Base-by-base conservation (phyloP, 2,888 invertebrate genomes). In the Heteromurus nitidus region DNA sequence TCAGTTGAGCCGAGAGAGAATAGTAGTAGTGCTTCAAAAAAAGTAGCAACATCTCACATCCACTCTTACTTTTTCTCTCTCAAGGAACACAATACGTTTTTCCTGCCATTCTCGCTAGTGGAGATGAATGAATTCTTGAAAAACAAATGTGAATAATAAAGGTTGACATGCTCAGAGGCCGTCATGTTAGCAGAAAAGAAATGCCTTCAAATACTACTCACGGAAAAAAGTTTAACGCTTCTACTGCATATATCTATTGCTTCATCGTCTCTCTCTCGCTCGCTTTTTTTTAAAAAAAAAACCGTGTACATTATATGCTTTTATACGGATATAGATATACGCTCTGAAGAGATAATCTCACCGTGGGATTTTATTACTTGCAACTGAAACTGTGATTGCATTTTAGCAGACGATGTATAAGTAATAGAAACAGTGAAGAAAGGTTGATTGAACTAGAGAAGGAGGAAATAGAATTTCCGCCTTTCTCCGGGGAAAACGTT, bases 321-420 rank as follows among this genome's bases (percentile, higher is more conserved):
- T 36, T 47, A 47, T n/a, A 16, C 11, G 47, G 7, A n/a, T 47
- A n/a, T 47, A n/a, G 30, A 36, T 62, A 62, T 18, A 16, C 2
- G 18, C 18, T 18, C 18, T 31, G 31, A 9, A 2, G 68, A 58
- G 76, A 76, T 76, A 76, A 76, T 76, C 68, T 76, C 68, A 76
- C 76, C 68, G 76, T 76, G 76, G 76, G 76, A 76, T 76, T 76
- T 76, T 76, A 76, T 76, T 75, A 65, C 74, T 30, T 65, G 75
- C 65, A 55, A 55, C 26, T 58, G 76, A 75, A 75, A 75, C 76
- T 76, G 76, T 76, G 76, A 76, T 76, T 76, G 76, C 68, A 60
- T 76, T 76, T 75, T 75, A 68, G 67, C 36, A 44, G 67, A 70
- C 47, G 80, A n/a, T 44, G 62, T 31, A 22, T 26, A 30, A 47